Base-by-base conservation (phyloP, 64 coral and sea anemone species). In the Platygyra sinensis region DNA sequence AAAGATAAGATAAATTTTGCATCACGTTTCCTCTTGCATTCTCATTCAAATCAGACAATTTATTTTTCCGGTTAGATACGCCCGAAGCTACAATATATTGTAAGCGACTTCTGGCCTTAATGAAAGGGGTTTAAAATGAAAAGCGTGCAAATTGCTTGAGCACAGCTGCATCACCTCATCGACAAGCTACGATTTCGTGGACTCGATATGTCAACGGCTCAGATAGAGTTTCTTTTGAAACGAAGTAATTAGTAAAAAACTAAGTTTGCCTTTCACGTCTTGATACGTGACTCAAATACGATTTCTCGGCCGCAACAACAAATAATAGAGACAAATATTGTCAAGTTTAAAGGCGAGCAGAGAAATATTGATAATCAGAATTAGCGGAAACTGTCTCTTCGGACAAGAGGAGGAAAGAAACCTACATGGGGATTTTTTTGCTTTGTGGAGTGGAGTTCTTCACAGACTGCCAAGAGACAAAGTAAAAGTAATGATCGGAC, bases 41-140 rank as follows among this genome's bases (percentile, higher is more conserved):
- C 33, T 71, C 4, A 85, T 85, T 85, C 81, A 85, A 85, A 85
- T 85, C 5, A 85, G 63, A 8, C 62, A 67, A 71, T 71, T 27
- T 33, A 71, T 42, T 51, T 71, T 85, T 85, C 81, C 81, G 81
- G 38, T 85, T 85, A 30, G 62, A 29, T 0, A 24, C 8, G 62
- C 81, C 62, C 39, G 32, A 49, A 85, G 81, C 62, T 12, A 51
- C n/a, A 71, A 22, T 57, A 22, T 57, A 81, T 18, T 57, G 27
- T 32, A 62, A 33, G 16, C 50, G 42, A 46, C 42, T 46, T 20
- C 6, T 30, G 24, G 29, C 29, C 20, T n/a, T 80, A 80, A 30
- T 31, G 27, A 61, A 61, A 24, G 60, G 7, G 13, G 1, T 42
- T 85, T 69, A 85, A 85, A 69, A 71, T 85, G 57, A 39, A 63